Percentiles rank a stretch among this genome's conserved stretches.
Conservation (phyloP, 2,888 invertebrate genomes). For the Anaspis maculata region DNA sequence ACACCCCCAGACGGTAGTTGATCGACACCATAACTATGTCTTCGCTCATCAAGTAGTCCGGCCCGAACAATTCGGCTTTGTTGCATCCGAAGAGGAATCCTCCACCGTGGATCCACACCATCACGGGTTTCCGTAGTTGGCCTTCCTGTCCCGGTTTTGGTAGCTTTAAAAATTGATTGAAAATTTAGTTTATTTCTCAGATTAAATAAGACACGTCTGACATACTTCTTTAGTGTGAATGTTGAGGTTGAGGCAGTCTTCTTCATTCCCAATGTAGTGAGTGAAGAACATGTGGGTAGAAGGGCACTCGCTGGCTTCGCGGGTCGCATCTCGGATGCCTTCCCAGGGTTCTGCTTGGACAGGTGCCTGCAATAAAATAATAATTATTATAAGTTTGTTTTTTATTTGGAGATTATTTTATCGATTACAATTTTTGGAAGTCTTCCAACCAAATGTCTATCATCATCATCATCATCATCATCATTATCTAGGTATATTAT, state of each 20-base stretch:
- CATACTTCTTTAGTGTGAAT: constrained; percentile 39
- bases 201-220: background rate
- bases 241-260: constrained; percentile 47
- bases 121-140: constrained; percentile 37
- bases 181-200: too few relatives aligned
- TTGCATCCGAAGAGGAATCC: constrained; percentile 36
- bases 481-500: too few relatives aligned
- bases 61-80: constrained; percentile 31
- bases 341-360: constrained; percentile 24
- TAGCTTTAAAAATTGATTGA: too few relatives aligned
- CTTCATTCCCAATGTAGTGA: constrained; percentile 44
- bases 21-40: constrained; percentile 36
- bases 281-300: constrained; percentile 27
- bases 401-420: too few relatives aligned
- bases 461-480: too few relatives aligned
- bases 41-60: constrained; percentile 35
- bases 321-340: constrained; percentile 23
- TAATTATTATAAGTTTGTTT: too few relatives aligned
- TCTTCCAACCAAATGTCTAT: too few relatives aligned
- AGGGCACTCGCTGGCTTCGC: constrained; percentile 25
- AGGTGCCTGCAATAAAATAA: constrained; percentile 21
- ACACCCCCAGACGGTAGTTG: constrained; percentile 37
- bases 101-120: constrained; percentile 44
- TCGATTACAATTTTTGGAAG: too few relatives aligned
- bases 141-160: too few relatives aligned